Evolutionary conservation across 2,113 vertebrate species (phyloP).

Genomic region (Datnioides undecimradiatus): DNA sequence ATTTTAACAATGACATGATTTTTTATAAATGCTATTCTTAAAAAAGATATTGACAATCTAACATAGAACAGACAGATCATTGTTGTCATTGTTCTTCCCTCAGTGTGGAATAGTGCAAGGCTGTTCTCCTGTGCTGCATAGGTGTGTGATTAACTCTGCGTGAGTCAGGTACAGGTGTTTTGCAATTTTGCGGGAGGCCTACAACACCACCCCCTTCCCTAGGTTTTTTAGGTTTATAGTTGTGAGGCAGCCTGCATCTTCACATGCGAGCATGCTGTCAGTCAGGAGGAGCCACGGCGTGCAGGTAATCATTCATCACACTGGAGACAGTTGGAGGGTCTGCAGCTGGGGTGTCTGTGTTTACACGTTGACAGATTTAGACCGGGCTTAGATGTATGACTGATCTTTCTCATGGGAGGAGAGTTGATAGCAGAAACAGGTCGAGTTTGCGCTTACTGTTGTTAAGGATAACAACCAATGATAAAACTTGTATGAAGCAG

Average conservation of each 20-base stretch:
- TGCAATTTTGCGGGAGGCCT: constrained; percentile 77
- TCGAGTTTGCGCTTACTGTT: constrained; percentile 35
- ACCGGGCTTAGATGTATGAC: constrained; percentile 21
- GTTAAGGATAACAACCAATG: constrained; percentile 20
- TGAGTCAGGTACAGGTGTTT: constrained; percentile 85
- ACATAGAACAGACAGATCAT: neutral
- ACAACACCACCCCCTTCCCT: constrained; percentile 66
- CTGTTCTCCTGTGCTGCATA: constrained; percentile 37
- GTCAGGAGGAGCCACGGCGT: constrained; percentile 46
- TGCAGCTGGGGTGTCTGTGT: constrained; percentile 59
- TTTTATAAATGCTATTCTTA: neutral
- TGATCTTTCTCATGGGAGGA: constrained; percentile 1
- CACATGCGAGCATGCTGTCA: constrained; percentile 79
- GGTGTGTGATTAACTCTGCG: constrained; percentile 75
- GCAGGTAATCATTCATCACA: constrained; percentile 55
- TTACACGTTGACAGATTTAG: constrained; percentile 56
- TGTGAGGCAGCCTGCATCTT: constrained; percentile 71
- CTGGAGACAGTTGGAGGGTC: constrained; percentile 52
- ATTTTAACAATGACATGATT: neutral
- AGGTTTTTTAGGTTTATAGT: constrained; percentile 70
- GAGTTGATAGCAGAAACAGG: constrained; percentile 3
- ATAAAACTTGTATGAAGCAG: constrained; percentile 36
- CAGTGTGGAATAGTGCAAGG: constrained; percentile 26
- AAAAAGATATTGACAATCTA: neutral
- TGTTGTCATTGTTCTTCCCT: constrained; percentile 14